A percentile compares a stretch with the other conserved stretches of the same genome.
phyloP scores from a whole-genome alignment of 1,140 invertebrate species.

The Sipha flava region DNA sequence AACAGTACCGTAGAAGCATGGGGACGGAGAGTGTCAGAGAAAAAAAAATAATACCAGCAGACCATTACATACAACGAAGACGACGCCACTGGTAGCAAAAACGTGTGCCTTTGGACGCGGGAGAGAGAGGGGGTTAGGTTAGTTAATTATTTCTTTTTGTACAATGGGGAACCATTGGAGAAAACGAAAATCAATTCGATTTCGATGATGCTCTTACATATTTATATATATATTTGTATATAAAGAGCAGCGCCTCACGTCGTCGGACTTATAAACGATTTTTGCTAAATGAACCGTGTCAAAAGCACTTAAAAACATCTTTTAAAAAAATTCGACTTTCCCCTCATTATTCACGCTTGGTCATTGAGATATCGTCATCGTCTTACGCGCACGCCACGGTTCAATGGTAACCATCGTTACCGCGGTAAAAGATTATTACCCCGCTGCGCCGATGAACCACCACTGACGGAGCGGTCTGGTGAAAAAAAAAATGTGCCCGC shows the following conservation, averaged over 20 bases:
- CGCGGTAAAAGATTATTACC: neutral
- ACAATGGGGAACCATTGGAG: neutral
- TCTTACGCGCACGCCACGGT: no score
- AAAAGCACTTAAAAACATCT: neutral
- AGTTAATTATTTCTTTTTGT: no score
- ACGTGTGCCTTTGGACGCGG: no score
- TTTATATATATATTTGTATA: neutral
- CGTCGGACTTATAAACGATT: neutral
- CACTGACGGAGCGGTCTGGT: no score
- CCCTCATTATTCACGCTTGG: neutral
- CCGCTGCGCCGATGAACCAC: no score
- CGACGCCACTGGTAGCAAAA: no score
- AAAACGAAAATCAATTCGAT: neutral
- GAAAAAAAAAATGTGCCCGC: no score
- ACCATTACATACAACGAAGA: no score
- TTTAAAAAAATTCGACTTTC: neutral
- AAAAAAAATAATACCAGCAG: no score
- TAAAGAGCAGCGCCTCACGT: neutral
- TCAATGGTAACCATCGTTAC: neutral
- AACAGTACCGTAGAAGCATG: no score
- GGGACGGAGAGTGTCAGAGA: no score
- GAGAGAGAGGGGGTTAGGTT: no score
- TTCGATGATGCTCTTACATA: neutral
- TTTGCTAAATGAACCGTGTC: conserved; percentile 4
- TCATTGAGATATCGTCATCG: neutral